These are phyloP conservation scores for Puma concolor DNA, from an alignment of 2,113 vertebrate genomes.

Conservation along the genomic window DNA sequence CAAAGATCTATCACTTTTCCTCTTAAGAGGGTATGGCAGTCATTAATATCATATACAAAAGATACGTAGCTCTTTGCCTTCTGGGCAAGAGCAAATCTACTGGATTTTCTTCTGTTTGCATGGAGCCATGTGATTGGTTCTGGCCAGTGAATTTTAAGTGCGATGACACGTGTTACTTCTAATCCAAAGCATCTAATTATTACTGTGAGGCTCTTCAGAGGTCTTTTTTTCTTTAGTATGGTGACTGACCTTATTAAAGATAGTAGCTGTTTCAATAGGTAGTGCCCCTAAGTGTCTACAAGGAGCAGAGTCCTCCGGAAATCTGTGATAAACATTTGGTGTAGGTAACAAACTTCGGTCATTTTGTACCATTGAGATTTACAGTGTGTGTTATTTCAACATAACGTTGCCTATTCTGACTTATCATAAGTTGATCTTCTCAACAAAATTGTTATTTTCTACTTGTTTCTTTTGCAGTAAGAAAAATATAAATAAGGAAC, in stretches of 20 bases:
- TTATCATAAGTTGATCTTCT: background rate
- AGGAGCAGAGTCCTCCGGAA: background rate
- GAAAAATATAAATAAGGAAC: background rate
- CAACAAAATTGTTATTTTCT: background rate
- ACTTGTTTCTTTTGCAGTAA: background rate
- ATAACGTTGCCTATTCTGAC: background rate
- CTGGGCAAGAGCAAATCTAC: background rate
- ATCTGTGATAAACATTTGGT: background rate
- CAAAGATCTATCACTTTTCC: background rate
- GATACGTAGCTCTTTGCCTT: background rate
- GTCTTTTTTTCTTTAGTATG: background rate
- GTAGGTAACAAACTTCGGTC: background rate
- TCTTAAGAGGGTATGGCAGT: background rate
- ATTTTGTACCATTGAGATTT: background rate
- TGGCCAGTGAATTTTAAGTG: background rate
- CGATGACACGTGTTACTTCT: background rate
- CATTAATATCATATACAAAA: background rate
- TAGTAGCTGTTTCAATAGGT: background rate
- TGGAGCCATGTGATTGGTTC: background rate
- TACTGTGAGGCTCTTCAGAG: background rate
- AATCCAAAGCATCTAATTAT: background rate
- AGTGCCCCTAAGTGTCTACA: background rate
- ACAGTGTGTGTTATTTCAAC: background rate
- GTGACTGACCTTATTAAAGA: background rate
- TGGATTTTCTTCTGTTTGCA: background rate